These are phyloP conservation scores for Ctena decussata DNA, from an alignment of 2,888 invertebrate genomes.

Conservation along the genomic window DNA sequence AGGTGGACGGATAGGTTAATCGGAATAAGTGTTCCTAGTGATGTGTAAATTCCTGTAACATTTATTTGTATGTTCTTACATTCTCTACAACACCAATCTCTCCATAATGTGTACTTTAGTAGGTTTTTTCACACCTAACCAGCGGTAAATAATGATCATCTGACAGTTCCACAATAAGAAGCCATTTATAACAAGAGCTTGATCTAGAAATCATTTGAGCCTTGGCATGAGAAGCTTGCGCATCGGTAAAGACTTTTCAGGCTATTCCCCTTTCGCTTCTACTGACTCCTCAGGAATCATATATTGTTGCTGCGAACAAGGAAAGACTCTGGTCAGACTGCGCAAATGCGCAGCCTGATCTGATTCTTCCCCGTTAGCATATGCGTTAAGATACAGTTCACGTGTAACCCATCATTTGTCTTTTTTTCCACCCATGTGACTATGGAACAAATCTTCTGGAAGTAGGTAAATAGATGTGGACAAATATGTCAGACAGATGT, in stretches of 20 bases:
- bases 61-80: not conserved
- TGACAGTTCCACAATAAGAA: not conserved
- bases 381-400: too few relatives aligned
- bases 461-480: not conserved
- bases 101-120: not conserved
- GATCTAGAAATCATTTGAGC: too few relatives aligned
- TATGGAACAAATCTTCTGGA: not conserved
- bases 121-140: not conserved
- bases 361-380: too few relatives aligned
- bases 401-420: not conserved
- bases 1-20: not conserved
- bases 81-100: not conserved
- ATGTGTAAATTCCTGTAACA: too few relatives aligned
- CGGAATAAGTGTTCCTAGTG: not conserved
- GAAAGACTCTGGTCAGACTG: too few relatives aligned
- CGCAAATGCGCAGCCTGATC: too few relatives aligned
- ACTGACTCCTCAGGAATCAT: too few relatives aligned
- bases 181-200: not conserved
- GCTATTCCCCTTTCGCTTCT: too few relatives aligned
- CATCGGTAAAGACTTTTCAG: too few relatives aligned
- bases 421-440: not conserved
- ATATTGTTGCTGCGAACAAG: too few relatives aligned
- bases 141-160: not conserved
- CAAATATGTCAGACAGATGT: not conserved
- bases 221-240: too few relatives aligned